Evolutionary conservation across 2,113 vertebrate genomes (phyloP).

Genomic region (Megaptera novaeangliae): DNA sequence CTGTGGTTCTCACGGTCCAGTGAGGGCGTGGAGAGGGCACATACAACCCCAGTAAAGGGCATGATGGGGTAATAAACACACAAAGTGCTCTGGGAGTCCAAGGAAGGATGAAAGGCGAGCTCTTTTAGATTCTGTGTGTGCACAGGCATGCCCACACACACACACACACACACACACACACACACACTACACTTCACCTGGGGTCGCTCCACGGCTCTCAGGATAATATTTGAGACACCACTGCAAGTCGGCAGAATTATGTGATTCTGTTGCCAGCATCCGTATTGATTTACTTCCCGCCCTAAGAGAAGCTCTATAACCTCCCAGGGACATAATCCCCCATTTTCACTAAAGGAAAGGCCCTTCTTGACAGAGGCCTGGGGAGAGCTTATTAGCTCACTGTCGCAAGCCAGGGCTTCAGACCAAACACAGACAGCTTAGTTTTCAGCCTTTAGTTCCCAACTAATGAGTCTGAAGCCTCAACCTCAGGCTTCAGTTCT

Average conservation of each 20-base stretch:
- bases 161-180: not conserved
- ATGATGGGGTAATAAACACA: not conserved
- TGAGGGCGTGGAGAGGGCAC: not conserved
- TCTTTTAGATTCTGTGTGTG: not conserved
- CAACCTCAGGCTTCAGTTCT: conserved; percentile 34
- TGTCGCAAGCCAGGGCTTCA: conserved; percentile 18
- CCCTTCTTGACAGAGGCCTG: not conserved
- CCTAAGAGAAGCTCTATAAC: conserved; percentile 34
- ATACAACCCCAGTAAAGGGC: not conserved
- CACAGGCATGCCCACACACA: not conserved
- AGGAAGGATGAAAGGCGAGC: not conserved
- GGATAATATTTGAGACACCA: conserved; percentile 2
- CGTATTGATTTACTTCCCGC: conserved; percentile 48
- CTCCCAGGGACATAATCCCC: conserved; percentile 64
- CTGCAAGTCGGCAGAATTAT: conserved; percentile 50
- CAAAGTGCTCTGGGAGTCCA: not conserved
- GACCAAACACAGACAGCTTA: conserved; percentile 41
- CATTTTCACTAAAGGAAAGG: conserved; percentile 42
- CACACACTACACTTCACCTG: not conserved
- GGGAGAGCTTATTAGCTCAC: conserved; percentile 49
- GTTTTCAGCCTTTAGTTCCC: conserved; percentile 46
- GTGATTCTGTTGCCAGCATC: conserved; percentile 46
- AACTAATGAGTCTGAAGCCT: conserved; percentile 54
- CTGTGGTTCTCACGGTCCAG: not conserved
- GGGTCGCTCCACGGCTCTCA: not conserved